phyloP scores from a whole-genome alignment of 1,140 invertebrate species.

The Drosophila insularis region DNA sequence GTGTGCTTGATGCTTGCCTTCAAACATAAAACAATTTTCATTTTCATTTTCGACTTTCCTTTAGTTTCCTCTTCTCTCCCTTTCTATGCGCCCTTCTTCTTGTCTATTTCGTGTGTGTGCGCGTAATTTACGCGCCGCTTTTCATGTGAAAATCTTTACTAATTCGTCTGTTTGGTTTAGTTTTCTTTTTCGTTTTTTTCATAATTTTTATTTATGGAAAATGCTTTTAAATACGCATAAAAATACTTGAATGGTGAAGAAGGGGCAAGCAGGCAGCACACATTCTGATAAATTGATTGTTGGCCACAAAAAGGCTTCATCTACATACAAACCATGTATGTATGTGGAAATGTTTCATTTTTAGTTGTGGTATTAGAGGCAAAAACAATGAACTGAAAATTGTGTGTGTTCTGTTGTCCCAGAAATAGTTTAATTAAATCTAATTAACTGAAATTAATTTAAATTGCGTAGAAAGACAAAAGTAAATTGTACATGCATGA shows the following conservation, averaged over 20 bases:
- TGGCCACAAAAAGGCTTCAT: constrained; percentile 12
- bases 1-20: constrained; percentile 25
- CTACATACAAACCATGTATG: neutral
- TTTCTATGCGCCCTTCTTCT: constrained; percentile 1
- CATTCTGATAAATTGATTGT: constrained; percentile 36
- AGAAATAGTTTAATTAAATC: constrained; percentile 64
- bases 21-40: constrained; percentile 79
- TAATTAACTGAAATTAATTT: constrained; percentile 62
- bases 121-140: constrained; percentile 75
- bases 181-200: constrained; percentile 50
- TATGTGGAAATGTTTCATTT: constrained; percentile 8
- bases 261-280: neutral
- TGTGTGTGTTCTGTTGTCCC: constrained; percentile 6
- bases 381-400: constrained; percentile 31
- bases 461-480: constrained; percentile 60
- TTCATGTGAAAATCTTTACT: constrained; percentile 79
- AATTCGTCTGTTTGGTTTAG: constrained; percentile 68
- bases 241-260: constrained; percentile 29
- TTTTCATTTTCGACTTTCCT: constrained; percentile 35
- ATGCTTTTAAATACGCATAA: constrained; percentile 79
- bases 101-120: constrained; percentile 31
- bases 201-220: constrained; percentile 81
- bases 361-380: constrained; percentile 8
- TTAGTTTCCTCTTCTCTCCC: neutral
- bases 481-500: constrained; percentile 60